Evolutionary conservation across 2,113 vertebrate genomes (phyloP).

Genomic region (Gallinago undulata): DNA sequence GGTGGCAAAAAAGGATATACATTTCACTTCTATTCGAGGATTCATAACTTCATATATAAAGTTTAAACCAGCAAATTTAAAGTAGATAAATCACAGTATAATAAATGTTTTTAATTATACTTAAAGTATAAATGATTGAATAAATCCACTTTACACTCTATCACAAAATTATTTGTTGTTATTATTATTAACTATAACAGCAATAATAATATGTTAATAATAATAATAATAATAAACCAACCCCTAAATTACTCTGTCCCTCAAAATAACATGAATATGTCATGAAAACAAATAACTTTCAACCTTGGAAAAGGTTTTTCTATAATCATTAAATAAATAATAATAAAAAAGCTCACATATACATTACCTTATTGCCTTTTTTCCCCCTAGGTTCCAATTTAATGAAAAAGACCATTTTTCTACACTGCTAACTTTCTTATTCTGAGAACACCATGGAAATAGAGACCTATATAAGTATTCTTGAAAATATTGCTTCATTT

Average conservation of each 20-base stretch:
- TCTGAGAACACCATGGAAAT: slow-evolving; percentile 14
- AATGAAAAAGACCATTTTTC: slow-evolving; percentile 58
- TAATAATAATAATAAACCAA: not conserved
- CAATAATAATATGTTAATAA: not conserved
- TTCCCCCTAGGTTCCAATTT: slow-evolving; percentile 19
- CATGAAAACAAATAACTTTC: slow-evolving; percentile 9
- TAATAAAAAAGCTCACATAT: not conserved
- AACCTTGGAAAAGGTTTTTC: slow-evolving; percentile 34
- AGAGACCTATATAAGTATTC: slow-evolving; percentile 39
- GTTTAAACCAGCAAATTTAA: not conserved
- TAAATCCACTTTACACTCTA: not conserved
- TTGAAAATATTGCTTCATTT: slow-evolving; percentile 69
- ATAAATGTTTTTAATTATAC: not conserved
- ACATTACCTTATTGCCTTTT: not conserved
- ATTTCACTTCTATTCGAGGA: not conserved
- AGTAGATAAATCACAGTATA: not conserved
- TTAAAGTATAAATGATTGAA: not conserved
- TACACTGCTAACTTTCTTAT: slow-evolving; percentile 52
- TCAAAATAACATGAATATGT: not conserved
- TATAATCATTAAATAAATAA: slow-evolving; percentile 44
- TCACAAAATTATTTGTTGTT: not conserved
- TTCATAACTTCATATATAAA: not conserved
- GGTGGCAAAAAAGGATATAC: not conserved
- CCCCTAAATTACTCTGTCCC: not conserved
- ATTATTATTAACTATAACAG: not conserved